A percentile compares a stretch with the other conserved stretches of the same genome.
Evolutionary conservation across 2,113 vertebrate genomes (phyloP).

Genomic region (Tychaedon coryphoeus): DNA sequence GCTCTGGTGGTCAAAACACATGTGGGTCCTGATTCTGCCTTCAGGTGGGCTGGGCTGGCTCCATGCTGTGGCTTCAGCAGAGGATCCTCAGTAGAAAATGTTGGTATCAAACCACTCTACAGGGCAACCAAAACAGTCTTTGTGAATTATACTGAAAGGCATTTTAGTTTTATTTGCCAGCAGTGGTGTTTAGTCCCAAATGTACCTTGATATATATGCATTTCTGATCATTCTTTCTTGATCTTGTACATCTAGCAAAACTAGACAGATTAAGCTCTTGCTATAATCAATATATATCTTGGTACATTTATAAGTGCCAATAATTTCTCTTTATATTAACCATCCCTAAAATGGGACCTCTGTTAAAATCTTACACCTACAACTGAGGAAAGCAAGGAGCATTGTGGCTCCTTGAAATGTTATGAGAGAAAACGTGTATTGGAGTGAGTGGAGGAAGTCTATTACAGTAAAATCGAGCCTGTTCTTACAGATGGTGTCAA

Average conservation of each 20-base stretch:
- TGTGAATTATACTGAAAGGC: neutral
- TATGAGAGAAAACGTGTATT: neutral
- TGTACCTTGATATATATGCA: neutral
- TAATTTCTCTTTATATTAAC: neutral
- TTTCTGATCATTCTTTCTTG: neutral
- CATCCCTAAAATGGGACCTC: neutral
- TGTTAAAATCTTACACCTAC: neutral
- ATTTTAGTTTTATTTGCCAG: neutral
- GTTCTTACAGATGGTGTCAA: neutral
- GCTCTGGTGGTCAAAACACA: fast-evolving
- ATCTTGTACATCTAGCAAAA: neutral
- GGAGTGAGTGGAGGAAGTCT: neutral
- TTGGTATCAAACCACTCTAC: neutral
- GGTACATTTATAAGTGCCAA: neutral
- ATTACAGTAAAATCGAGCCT: neutral
- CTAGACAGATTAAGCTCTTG: neutral
- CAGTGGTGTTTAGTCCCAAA: neutral
- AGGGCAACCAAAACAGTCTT: neutral
- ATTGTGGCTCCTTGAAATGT: neutral
- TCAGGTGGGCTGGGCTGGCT: neutral
- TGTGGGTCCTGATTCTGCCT: neutral
- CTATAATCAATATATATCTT: neutral
- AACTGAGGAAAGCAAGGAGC: neutral
- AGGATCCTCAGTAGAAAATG: neutral
- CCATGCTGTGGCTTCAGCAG: fast-evolving